Evolutionary conservation across 2,888 invertebrate species (phyloP).

Genomic region (Mythimna pallens): DNA sequence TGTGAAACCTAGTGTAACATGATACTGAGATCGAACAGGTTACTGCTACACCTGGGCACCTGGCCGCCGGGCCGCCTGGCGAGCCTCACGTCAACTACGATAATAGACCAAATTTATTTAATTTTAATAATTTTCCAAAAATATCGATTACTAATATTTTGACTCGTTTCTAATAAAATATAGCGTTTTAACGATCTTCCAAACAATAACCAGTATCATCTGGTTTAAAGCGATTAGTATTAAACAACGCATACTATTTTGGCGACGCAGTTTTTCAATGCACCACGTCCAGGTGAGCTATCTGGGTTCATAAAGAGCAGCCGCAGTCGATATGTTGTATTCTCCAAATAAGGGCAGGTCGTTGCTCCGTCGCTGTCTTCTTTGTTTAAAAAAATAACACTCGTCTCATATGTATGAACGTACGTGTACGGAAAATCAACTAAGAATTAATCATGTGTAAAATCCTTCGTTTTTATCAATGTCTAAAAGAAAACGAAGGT

Average conservation of each 20-base stretch:
- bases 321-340: slow-evolving; percentile 75
- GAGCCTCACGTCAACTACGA: slow-evolving; percentile 80
- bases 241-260: slow-evolving; percentile 10
- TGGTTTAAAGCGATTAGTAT: slow-evolving; percentile 21
- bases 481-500: slow-evolving; percentile 54
- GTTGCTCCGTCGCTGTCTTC: slow-evolving; percentile 79
- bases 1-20: slow-evolving; percentile 89
- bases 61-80: slow-evolving; percentile 79
- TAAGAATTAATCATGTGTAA: slow-evolving; percentile 77
- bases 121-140: slow-evolving; percentile 77
- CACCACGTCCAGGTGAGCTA: slow-evolving; percentile 25
- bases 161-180: slow-evolving; percentile 35
- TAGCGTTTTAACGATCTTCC: slow-evolving; percentile 13
- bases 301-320: slow-evolving; percentile 62
- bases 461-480: slow-evolving; percentile 72
- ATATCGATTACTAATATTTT: slow-evolving; percentile 72
- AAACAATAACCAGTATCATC: slow-evolving; percentile 28
- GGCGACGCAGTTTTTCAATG: slow-evolving; percentile 27
- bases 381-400: slow-evolving; percentile 87
- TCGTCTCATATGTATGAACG: slow-evolving; percentile 75
- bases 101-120: slow-evolving; percentile 82
- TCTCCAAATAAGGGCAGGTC: slow-evolving; percentile 87
- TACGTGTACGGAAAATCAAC: slow-evolving; percentile 83
- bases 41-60: slow-evolving; percentile 87
- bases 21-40: slow-evolving; percentile 84